Evolutionary conservation across 2,888 invertebrate species (phyloP).

Genomic region (Dorcus parallelipipedus): DNA sequence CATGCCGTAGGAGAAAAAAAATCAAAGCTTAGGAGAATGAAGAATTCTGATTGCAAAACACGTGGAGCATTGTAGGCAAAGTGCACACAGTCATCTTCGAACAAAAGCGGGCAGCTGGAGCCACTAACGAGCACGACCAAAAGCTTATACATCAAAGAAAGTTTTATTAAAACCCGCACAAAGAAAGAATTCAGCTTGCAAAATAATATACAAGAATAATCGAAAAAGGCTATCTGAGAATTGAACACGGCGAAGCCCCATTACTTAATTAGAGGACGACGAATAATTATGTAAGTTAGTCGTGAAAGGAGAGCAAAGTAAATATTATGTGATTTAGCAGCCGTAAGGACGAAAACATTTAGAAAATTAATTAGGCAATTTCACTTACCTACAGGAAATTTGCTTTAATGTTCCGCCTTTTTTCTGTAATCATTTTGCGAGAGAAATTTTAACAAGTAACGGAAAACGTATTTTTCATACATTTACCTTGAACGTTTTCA

Average conservation of each 20-base stretch:
- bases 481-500: too few species aligned
- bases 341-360: too few species aligned
- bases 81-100: constrained; percentile 42
- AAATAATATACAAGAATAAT: constrained; percentile 16
- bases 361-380: too few species aligned
- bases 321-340: too few species aligned
- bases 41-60: constrained; percentile 39
- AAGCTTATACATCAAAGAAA: constrained; percentile 42
- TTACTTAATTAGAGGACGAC: neutral
- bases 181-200: constrained; percentile 36
- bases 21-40: constrained; percentile 10
- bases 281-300: too few species aligned
- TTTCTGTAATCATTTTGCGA: too few species aligned
- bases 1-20: constrained; percentile 5
- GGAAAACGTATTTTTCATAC: too few species aligned
- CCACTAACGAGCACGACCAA: constrained; percentile 43
- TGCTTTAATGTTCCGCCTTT: too few species aligned
- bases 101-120: constrained; percentile 43
- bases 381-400: too few species aligned
- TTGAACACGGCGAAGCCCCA: neutral
- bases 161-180: constrained; percentile 42
- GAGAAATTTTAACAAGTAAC: too few species aligned
- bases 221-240: neutral
- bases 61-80: constrained; percentile 42
- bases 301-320: too few species aligned